Evolutionary conservation across 2,888 invertebrate genomes (phyloP), one percentile per base, ranked within the genome.

Genomic region (Tenthredo livida): DNA sequence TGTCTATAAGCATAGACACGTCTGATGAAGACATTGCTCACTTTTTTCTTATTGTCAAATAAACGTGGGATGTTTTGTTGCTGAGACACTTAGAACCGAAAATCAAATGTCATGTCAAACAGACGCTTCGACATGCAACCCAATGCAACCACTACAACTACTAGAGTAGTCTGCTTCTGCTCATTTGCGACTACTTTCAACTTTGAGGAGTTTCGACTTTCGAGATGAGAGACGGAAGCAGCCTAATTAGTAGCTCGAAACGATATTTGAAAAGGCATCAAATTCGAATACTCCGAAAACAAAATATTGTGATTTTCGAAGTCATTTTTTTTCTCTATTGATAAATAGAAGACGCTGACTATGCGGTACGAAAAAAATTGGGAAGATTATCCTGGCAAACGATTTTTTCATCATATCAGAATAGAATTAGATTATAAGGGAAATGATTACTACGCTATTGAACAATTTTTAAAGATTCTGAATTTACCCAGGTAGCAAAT

Each of bases 1-100:
- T 98, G 93, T 98, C 98, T 82, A 97, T 95, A 61, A 98, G 94
- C 88, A 95, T 96, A 12, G 89, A 89, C 80, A 92, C 89, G 54
- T 91, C 91, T 82, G 89, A 88, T 47, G 93, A 91, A 70, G 93
- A 91, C 93, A 93, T 93, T 87, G 86, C n/a, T 88, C 83, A 67
- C 47, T 50, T 25, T 29, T 85, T 86, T 73, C 54, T 83, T 65
- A 65, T n/a, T 65, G 29, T 29, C 29, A 29, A 78, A 80, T 43
- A 40, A 84, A 37, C 29, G 33, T 43, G 70, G 33, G 54, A 82
- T 84, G 84, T 15, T 25, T 43, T 47, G 9, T n/a, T 33, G 12
- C 9, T 70, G n/a, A 83, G 67, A 47, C 33, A 67, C 9, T 43
- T 43, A n/a, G 10, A 10, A 12, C n/a, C 29, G n/a, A 87, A 89